phyloP scores from a whole-genome alignment of 2,113 vertebrate genomes.

The Cavia aperea region DNA sequence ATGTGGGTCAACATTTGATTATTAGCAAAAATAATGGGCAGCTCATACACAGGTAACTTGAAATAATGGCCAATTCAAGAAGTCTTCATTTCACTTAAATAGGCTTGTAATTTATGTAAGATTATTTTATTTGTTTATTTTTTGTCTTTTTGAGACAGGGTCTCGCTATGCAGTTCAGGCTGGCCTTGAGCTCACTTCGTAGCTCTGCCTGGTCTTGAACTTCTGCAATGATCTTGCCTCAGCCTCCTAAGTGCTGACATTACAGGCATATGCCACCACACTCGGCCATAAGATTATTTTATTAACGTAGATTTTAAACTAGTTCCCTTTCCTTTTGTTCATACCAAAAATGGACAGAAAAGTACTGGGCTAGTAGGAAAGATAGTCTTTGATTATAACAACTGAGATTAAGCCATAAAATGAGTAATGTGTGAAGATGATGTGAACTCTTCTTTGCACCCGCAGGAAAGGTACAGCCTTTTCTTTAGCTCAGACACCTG shows the following conservation, averaged over 20 bases:
- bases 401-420: background rate
- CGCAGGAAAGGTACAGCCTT: background rate
- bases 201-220: too few species aligned
- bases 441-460: background rate
- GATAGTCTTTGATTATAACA: background rate
- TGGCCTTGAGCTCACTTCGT: too few species aligned
- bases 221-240: too few species aligned
- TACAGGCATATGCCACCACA: too few species aligned
- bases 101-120: background rate
- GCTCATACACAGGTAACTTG: background rate
- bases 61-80: background rate
- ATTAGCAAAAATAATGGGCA: background rate
- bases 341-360: background rate
- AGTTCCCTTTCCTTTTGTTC: background rate
- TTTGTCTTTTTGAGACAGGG: too few species aligned
- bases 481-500: background rate
- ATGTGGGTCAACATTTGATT: conserved; percentile 3
- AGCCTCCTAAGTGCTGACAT: too few species aligned
- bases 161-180: too few species aligned
- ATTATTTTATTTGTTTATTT: background rate
- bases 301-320: conserved; percentile 24
- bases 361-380: background rate
- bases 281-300: background rate
- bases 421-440: background rate
- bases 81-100: background rate